Evolutionary conservation across 1,140 invertebrate species (phyloP).

Genomic region (Drosophila nasuta): DNA sequence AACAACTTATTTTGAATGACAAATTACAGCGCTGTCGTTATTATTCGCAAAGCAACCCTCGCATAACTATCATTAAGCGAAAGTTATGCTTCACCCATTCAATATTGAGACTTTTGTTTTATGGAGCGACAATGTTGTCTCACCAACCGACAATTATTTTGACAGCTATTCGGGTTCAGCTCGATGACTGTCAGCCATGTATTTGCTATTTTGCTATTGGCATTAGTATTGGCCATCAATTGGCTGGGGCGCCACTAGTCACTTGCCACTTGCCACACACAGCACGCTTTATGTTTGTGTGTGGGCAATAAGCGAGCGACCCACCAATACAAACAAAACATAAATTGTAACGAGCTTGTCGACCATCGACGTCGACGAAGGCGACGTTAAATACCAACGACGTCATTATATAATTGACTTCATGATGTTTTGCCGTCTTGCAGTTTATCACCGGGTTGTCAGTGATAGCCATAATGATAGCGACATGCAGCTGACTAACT

Average conservation of each 20-base stretch:
- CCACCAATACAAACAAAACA: slow-evolving; percentile 47
- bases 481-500: slow-evolving; percentile 26
- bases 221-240: slow-evolving; percentile 19
- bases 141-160: slow-evolving; percentile 33
- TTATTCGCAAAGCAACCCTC: background rate
- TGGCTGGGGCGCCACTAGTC: background rate
- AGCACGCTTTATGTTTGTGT: background rate
- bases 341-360: slow-evolving; percentile 54
- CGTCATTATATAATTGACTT: slow-evolving; percentile 52
- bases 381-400: background rate
- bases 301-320: slow-evolving; percentile 8
- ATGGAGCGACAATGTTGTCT: slow-evolving; percentile 15
- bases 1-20: background rate
- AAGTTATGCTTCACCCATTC: slow-evolving; percentile 6
- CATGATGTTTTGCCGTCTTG: slow-evolving; percentile 39
- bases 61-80: background rate
- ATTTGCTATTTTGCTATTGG: background rate
- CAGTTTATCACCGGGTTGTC: slow-evolving; percentile 42
- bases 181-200: slow-evolving; percentile 3
- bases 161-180: slow-evolving; percentile 39
- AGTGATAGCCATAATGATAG: slow-evolving; percentile 35
- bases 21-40: background rate
- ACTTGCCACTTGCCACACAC: background rate
- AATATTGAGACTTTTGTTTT: slow-evolving; percentile 18
- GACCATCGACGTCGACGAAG: slow-evolving; percentile 3